These are phyloP conservation scores for Bacillus rossius DNA, from an alignment of 1,140 invertebrate species.

Conservation along the genomic window DNA sequence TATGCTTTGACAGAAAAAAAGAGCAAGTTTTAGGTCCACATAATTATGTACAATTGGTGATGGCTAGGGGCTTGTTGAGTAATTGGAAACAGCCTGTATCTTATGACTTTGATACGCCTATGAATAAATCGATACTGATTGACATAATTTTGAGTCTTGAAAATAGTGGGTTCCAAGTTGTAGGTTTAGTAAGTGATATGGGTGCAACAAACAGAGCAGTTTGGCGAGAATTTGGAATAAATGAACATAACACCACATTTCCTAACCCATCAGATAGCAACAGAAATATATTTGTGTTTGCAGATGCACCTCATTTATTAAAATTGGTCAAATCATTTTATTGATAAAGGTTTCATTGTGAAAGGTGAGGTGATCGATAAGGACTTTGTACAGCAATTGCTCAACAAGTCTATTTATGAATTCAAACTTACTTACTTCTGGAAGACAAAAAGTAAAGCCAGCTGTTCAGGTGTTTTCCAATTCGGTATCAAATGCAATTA, in stretches of 20 bases:
- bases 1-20: conserved; percentile 11
- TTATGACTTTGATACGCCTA: conserved; percentile 28
- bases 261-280: conserved; percentile 5
- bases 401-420: conserved; percentile 5
- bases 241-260: not conserved
- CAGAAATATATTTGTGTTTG: conserved; percentile 17
- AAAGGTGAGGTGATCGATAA: not conserved
- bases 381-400: not conserved
- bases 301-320: conserved; percentile 17
- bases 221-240: conserved; percentile 9
- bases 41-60: conserved; percentile 16
- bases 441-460: conserved; percentile 11
- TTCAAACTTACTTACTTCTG: conserved; percentile 7
- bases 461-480: conserved; percentile 18
- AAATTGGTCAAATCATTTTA: conserved; percentile 16
- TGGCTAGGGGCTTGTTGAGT: conserved; percentile 21
- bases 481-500: conserved; percentile 13
- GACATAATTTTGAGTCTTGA: conserved; percentile 18
- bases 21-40: conserved; percentile 17
- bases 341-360: conserved; percentile 9
- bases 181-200: conserved; percentile 17
- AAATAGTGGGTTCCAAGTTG: conserved; percentile 13
- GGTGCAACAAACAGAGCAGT: conserved; percentile 11
- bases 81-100: conserved; percentile 37
- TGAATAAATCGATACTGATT: conserved; percentile 22